Conservation (phyloP, 2,113 vertebrate genomes). For the Tetraodon nigroviridis region DNA sequence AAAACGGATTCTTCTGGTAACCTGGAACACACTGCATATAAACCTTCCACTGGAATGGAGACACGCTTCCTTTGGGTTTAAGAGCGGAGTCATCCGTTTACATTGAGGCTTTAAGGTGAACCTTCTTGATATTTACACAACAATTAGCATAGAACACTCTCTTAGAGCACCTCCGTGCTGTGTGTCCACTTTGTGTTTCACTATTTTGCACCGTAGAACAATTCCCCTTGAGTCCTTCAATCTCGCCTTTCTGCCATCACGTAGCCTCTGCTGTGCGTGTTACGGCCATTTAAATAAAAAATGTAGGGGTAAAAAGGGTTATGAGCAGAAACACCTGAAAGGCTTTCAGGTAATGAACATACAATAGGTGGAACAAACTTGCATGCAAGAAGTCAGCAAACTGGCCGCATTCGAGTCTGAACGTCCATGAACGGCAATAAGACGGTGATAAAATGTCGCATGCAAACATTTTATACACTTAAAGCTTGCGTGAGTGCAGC, state of each 20-base stretch:
- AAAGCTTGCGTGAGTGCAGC: constrained; percentile 25
- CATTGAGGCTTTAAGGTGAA: constrained; percentile 32
- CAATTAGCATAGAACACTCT: not conserved
- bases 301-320: constrained; percentile 60
- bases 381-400: constrained; percentile 45
- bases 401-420: constrained; percentile 26
- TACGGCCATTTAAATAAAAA: constrained; percentile 65
- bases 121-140: constrained; percentile 6
- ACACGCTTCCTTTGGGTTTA: constrained; percentile 21
- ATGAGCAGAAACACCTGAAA: constrained; percentile 31
- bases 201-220: constrained; percentile 49
- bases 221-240: constrained; percentile 37
- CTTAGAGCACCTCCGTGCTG: too few relatives aligned
- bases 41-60: constrained; percentile 36
- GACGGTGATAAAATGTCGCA: constrained; percentile 24
- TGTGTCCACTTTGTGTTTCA: too few relatives aligned
- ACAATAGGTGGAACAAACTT: not conserved
- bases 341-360: constrained; percentile 11
- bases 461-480: constrained; percentile 32
- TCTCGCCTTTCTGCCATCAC: constrained; percentile 46
- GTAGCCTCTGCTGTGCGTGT: constrained; percentile 61
- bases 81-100: constrained; percentile 29
- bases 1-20: constrained; percentile 58
- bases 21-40: constrained; percentile 38
- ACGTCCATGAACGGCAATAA: constrained; percentile 14